A percentile compares a stretch with the other conserved stretches of the same genome.
Evolutionary conservation across 2,113 vertebrate genomes (phyloP).

Genomic region (Hyperopisus bebe): DNA sequence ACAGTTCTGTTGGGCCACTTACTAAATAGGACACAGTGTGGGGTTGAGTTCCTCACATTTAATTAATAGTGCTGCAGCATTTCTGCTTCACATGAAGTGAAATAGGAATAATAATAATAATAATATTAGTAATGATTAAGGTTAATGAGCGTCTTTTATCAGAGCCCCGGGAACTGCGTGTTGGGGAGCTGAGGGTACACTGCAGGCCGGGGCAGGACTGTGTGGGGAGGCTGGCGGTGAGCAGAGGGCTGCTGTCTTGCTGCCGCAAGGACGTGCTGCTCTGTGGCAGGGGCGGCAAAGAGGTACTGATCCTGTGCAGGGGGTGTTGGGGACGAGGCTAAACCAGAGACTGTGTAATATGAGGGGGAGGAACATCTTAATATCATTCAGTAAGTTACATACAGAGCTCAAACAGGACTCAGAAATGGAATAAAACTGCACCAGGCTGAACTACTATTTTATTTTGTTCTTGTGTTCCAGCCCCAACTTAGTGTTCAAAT

Average conservation of each 20-base stretch:
- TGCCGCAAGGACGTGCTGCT: conserved; percentile 61
- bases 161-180: conserved; percentile 53
- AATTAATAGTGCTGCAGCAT: background rate
- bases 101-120: background rate
- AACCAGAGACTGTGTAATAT: background rate
- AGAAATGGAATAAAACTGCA: background rate
- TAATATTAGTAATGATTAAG: background rate
- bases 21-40: background rate
- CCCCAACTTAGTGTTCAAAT: background rate
- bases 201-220: conserved; percentile 39
- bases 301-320: conserved; percentile 35
- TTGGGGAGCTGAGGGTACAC: conserved; percentile 61
- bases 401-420: background rate
- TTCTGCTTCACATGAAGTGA: background rate
- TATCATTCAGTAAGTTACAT: background rate
- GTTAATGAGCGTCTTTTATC: conserved; percentile 7
- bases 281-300: conserved; percentile 11
- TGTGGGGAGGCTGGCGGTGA: conserved; percentile 61
- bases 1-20: background rate
- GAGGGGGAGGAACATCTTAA: background rate
- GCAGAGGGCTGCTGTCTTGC: conserved; percentile 70
- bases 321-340: background rate
- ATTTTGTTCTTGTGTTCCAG: background rate
- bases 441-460: background rate
- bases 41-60: background rate